Evolutionary conservation across 1,140 invertebrate species (phyloP).

Genomic region (Caenorhabditis briggsae): DNA sequence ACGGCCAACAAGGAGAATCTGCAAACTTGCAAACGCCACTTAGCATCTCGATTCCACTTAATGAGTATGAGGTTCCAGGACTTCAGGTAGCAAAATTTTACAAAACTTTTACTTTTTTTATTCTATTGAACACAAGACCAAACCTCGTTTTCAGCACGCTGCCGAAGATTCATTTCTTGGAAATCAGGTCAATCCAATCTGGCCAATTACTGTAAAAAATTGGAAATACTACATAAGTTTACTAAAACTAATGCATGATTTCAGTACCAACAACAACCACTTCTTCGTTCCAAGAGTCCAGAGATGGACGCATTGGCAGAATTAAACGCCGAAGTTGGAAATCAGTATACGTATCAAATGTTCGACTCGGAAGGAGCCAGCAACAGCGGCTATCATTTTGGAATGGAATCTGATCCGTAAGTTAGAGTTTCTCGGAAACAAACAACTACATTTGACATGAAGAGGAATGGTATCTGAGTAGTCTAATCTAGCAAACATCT

Average conservation of each 20-base stretch:
- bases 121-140: background rate
- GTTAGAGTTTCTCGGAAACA: background rate
- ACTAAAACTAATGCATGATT: background rate
- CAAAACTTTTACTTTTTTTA: no score
- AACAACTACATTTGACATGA: no score
- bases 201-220: background rate
- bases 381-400: background rate
- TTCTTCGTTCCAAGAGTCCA: background rate
- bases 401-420: background rate
- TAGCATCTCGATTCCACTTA: slow-evolving; percentile 2
- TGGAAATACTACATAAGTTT: background rate
- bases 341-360: slow-evolving; percentile 28
- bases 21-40: background rate
- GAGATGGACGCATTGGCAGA: background rate
- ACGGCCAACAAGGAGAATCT: background rate
- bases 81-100: background rate
- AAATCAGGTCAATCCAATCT: background rate
- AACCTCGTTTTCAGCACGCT: background rate
- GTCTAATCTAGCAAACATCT: no score
- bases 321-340: slow-evolving; percentile 1
- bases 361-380: background rate
- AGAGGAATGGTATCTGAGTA: no score
- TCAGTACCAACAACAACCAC: slow-evolving; percentile 26
- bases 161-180: background rate
- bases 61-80: slow-evolving; percentile 1